Evolutionary conservation across 2,797 vertebrate genomes (phyloP), one percentile per base, ranked within the genome.

Genomic region (Limnodromus scolopaceus): DNA sequence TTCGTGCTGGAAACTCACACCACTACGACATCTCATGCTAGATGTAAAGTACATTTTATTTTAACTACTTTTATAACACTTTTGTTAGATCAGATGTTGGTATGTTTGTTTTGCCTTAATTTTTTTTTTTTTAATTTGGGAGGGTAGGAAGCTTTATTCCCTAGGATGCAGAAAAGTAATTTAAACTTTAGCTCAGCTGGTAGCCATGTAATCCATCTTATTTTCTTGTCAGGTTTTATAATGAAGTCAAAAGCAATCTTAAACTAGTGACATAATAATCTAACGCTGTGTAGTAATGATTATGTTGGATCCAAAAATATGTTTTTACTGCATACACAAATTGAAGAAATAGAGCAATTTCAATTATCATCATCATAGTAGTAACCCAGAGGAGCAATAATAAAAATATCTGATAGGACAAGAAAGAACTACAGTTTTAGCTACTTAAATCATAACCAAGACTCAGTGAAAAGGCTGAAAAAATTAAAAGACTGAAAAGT

Each of bases 171-270:
- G 27, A 43, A 68, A 74, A 92, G 46, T 89, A 75, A 78, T 91
- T 81, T 65, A 51, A 90, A 89, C 54, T 69, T 84, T 88, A 80
- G 74, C 75, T 91, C 32, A 41, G 76, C 76, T 76, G 80, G 49
- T 85, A 79, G 43, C 76, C 64, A 30, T 54, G 81, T 78, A 81
- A 80, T 95, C 79, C 60, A 55, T 89, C 95, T 96, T 82, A 66
- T 94, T 96, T 96, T 89, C 64, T 64, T 61, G 76, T 92, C 91
- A 96, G 54, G 24, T 81, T 95, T 89, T 94, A 85, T 88, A 92
- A 91, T 57, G 63, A 93, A 84, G 81, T 96, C 82, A 87, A 91
- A 77, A 66, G 51, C 68, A 72, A 66, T 80, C 65, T n/a, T 65
- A 87, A 91, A 75, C 65, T 79, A 17, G 87, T 51, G 78, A 85